These are phyloP conservation scores for Syndactyla subalaris DNA, from an alignment of 2,797 vertebrate genomes.

Conservation along the genomic window DNA sequence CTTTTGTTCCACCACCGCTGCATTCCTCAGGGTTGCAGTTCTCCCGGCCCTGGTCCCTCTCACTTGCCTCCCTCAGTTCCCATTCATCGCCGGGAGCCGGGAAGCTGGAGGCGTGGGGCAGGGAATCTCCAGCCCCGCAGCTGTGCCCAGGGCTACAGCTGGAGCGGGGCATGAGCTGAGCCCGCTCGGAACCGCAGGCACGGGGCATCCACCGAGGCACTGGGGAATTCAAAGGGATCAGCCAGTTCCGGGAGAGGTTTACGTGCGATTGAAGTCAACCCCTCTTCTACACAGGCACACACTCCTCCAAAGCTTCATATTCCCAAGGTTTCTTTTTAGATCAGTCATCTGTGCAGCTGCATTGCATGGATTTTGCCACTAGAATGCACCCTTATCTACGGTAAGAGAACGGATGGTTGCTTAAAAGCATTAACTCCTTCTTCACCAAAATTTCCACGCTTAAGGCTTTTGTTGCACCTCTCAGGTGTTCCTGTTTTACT, in stretches of 20 bases:
- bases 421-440: slow-evolving; percentile 60
- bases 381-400: slow-evolving; percentile 85
- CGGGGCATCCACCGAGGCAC: not conserved
- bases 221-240: not conserved
- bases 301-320: slow-evolving; percentile 32
- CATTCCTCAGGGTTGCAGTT: slow-evolving; percentile 53
- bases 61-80: slow-evolving; percentile 25
- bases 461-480: not conserved
- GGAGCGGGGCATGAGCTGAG: not conserved
- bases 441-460: slow-evolving; percentile 14
- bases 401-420: slow-evolving; percentile 57
- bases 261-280: not conserved
- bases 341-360: slow-evolving; percentile 71
- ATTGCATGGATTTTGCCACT: slow-evolving; percentile 81
- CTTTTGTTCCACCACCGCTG: slow-evolving; percentile 59
- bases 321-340: slow-evolving; percentile 44
- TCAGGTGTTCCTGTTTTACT: slow-evolving; percentile 14
- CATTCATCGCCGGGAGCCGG: not conserved
- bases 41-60: slow-evolving; percentile 8
- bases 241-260: not conserved
- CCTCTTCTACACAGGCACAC: not conserved
- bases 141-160: slow-evolving; percentile 7
- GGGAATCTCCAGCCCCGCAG: not conserved
- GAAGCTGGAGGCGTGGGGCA: not conserved
- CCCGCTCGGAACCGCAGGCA: not conserved